A percentile compares a stretch with the other conserved stretches of the same genome.
Conservation (phyloP, 30 jellyfish, hydroid and myxozoan genomes). For the Turritopsis dohrnii region DNA sequence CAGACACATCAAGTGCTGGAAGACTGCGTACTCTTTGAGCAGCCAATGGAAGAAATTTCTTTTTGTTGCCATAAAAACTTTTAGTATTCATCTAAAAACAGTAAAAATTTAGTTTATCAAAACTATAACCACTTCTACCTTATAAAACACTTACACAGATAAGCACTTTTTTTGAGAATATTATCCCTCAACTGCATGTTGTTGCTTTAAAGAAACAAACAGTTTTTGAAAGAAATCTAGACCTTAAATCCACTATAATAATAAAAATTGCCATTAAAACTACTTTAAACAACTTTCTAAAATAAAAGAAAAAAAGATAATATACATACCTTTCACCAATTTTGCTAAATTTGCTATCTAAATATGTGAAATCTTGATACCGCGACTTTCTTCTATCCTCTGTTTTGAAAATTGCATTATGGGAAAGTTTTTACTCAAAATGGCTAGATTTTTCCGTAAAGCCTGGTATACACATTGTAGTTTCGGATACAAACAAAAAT, state of each 20-base stretch:
- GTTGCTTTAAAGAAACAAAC: not conserved
- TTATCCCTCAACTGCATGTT: not conserved
- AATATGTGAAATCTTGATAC: too few relatives aligned
- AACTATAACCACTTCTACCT: not conserved
- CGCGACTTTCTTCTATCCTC: too few relatives aligned
- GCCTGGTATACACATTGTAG: constrained; percentile 4
- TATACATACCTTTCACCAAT: too few relatives aligned
- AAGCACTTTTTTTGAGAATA: not conserved
- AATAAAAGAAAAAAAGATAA: too few relatives aligned
- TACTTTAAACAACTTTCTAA: too few relatives aligned
- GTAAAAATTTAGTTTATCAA: not conserved
- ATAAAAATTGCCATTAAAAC: not conserved
- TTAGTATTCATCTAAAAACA: not conserved
- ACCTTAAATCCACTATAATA: not conserved
- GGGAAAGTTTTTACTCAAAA: not conserved
- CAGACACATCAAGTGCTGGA: too few relatives aligned
- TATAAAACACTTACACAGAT: not conserved
- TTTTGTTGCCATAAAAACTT: not conserved
- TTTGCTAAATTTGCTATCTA: too few relatives aligned
- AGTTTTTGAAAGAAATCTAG: not conserved
- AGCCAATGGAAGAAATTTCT: not conserved
- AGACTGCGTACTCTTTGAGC: too few relatives aligned
- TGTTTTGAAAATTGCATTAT: not conserved
- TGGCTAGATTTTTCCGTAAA: not conserved
- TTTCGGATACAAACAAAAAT: not conserved